phyloP scores from a whole-genome alignment of 2,888 invertebrate species.

The Cosmopolites sordidus region DNA sequence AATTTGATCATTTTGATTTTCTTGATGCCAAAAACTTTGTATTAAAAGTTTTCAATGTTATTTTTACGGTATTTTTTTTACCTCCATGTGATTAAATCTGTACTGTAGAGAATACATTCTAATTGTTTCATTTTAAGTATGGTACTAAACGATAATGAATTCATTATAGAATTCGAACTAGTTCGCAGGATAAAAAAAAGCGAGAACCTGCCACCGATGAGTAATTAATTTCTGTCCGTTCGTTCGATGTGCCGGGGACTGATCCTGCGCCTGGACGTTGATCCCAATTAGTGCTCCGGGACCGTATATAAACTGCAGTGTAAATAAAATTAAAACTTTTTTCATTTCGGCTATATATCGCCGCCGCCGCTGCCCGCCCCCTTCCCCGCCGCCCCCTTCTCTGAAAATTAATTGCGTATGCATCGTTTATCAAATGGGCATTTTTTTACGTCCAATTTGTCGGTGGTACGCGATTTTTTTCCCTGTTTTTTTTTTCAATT shows the following conservation, averaged over 20 bases:
- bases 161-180: too few species aligned
- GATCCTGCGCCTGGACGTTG: constrained; percentile 7
- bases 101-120: too few species aligned
- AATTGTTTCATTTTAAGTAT: too few species aligned
- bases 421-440: constrained; percentile 27
- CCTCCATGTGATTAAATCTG: too few species aligned
- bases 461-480: constrained; percentile 19
- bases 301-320: constrained; percentile 24
- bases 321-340: constrained; percentile 29
- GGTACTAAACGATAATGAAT: too few species aligned
- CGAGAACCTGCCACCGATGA: not conserved
- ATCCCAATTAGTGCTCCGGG: constrained; percentile 24
- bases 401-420: constrained; percentile 29
- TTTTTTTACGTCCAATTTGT: constrained; percentile 26
- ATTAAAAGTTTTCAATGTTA: too few species aligned
- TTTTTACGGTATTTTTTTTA: too few species aligned
- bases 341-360: constrained; percentile 20
- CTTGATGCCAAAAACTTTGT: too few species aligned
- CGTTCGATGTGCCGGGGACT: not conserved
- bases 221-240: not conserved
- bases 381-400: constrained; percentile 6
- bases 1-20: too few species aligned
- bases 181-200: not conserved
- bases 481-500: constrained; percentile 20
- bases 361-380: too few species aligned